phyloP scores from a whole-genome alignment of 2,888 invertebrate species.

The Meganola albula region DNA sequence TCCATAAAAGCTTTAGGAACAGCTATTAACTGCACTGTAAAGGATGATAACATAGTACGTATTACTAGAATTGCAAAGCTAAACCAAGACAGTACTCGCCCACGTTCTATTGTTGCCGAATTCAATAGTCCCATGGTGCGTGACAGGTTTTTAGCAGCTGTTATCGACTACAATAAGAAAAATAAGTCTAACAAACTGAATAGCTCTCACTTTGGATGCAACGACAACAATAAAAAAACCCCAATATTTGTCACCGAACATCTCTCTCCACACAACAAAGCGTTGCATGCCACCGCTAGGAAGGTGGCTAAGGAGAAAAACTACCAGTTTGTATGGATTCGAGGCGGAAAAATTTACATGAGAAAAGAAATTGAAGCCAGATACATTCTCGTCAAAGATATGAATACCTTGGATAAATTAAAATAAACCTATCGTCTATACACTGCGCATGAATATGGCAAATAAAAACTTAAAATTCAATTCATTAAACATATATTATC shows the following conservation, averaged over 20 bases:
- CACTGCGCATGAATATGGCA: too few species aligned
- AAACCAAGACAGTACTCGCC: background rate
- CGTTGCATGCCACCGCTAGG: too few species aligned
- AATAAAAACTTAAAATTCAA: slow-evolving; percentile 6
- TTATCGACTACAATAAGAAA: background rate
- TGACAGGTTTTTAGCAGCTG: background rate
- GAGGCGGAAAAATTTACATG: too few species aligned
- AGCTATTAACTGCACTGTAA: background rate
- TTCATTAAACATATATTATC: slow-evolving; percentile 3
- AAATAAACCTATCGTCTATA: too few species aligned
- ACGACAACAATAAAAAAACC: too few species aligned
- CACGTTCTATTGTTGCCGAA: background rate
- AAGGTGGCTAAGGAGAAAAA: too few species aligned
- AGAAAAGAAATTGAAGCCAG: too few species aligned
- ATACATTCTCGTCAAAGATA: too few species aligned
- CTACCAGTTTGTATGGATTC: too few species aligned
- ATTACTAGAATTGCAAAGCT: background rate
- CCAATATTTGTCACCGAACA: too few species aligned
- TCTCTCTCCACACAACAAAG: too few species aligned
- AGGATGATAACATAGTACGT: background rate
- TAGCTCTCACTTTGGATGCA: background rate
- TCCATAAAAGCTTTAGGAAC: background rate
- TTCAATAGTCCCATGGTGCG: background rate
- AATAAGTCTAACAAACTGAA: background rate
- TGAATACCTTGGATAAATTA: too few species aligned